A percentile compares a stretch with the other conserved stretches of the same genome.
Conservation (phyloP, 1,140 invertebrate genomes). For the Drosophila sp. region DNA sequence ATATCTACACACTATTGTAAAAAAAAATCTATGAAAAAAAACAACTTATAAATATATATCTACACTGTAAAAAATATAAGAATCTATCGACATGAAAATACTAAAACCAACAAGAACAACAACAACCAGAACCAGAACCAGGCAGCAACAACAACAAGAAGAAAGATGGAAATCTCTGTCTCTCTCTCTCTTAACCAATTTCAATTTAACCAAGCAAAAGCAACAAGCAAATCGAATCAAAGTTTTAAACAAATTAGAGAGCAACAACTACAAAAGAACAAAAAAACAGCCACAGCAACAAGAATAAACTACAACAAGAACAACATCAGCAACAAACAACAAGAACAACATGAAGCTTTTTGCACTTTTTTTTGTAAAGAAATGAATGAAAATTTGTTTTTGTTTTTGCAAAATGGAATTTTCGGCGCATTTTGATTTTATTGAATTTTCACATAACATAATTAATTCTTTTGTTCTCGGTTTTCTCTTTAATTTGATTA, state of each 20-base stretch:
- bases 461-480: conserved; percentile 36
- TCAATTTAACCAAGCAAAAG: too few relatives aligned
- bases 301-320: conserved; percentile 41
- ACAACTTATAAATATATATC: not conserved
- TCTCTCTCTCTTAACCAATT: too few relatives aligned
- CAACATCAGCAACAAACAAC: conserved; percentile 38
- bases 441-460: conserved; percentile 10
- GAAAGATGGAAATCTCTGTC: not conserved
- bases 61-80: conserved; percentile 19
- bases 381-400: conserved; percentile 23
- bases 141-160: conserved; percentile 49
- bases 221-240: too few relatives aligned
- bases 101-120: conserved; percentile 43
- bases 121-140: conserved; percentile 26
- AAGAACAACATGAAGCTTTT: conserved; percentile 47
- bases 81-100: conserved; percentile 18
- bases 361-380: conserved; percentile 35
- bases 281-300: conserved; percentile 51
- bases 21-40: not conserved
- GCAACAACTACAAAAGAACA: too few relatives aligned
- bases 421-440: conserved; percentile 13
- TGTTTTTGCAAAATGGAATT: conserved; percentile 13
- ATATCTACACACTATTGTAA: not conserved
- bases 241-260: too few relatives aligned
- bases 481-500: conserved; percentile 1